Evolutionary conservation across 2,888 invertebrate species (phyloP), one percentile per base, ranked within the genome.

Genomic region (Apodemia duryi): DNA sequence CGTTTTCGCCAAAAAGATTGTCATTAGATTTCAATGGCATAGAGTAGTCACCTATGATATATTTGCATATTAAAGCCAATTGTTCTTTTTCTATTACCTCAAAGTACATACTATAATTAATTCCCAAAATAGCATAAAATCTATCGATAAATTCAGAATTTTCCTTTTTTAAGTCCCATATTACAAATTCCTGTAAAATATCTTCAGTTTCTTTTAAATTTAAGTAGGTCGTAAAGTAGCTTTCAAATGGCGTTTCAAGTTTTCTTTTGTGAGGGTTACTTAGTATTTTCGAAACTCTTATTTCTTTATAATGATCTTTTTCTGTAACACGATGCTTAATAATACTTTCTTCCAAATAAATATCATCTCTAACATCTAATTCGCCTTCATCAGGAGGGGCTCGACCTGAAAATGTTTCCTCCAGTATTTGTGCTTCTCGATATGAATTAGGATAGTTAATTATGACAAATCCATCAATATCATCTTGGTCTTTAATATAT

Each of bases 381-480:
- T 83, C 78, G 46, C 69, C 74, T 70, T 85, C 84, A 66, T 86
- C 78, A 7, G 93, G 92, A 29, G 94, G 86, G 60, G 81, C 79
- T 61, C 75, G 77, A 0, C 94, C 94, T 10, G 93, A 91, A 74
- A 95, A 85, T 1, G 87, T 86, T 80, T 93, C 93, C 80, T 95
- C 95, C 46, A 95, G 77, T 60, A 93, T 84, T 71, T 89, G 87
- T 54, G 94, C 93, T 80, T 95, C 93, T 41, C 90, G 82, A 66
- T 93, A 93, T 6, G 85, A 90, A 67, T 88, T 89, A 0, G 95
- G 95, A 75, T 93, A 95, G 77, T 95, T 94, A 57, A 95, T 80
- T 62, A 95, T 83, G n/a, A 93, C 94, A 91, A 94, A 95, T 6
- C 94, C 94, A 28, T 88, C 75, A 52, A 93, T 86, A 60, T 90